Evolutionary conservation across 2,888 invertebrate species (phyloP).

Genomic region (Dexiosoma caninum): DNA sequence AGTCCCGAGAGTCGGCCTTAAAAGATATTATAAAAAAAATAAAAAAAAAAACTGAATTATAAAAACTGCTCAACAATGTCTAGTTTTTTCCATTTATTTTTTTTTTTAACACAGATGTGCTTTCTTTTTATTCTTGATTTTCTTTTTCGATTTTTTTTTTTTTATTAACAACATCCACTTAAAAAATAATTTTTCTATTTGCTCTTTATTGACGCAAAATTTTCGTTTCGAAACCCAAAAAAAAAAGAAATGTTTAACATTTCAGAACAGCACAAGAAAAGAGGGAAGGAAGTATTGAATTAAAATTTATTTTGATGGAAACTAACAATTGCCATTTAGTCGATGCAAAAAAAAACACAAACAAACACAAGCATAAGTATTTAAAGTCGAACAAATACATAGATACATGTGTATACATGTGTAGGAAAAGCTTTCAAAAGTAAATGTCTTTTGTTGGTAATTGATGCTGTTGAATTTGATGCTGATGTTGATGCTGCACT

Average conservation of each 20-base stretch:
- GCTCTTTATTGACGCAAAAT: not conserved
- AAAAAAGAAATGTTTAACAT: conserved; percentile 4
- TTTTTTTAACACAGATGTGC: conserved; percentile 51
- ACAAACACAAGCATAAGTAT: not conserved
- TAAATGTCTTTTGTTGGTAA: conserved; percentile 23
- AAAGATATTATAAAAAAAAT: not conserved
- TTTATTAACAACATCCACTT: conserved; percentile 1
- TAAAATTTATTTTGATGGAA: conserved; percentile 52
- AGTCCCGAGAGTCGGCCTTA: conserved; percentile 24
- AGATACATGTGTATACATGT: no score
- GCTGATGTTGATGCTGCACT: not conserved
- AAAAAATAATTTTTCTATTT: conserved; percentile 39
- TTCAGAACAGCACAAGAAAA: not conserved
- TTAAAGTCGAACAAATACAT: not conserved
- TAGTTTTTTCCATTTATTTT: conserved; percentile 40
- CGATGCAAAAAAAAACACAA: no score
- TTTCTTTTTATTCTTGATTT: not conserved
- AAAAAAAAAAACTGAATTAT: not conserved
- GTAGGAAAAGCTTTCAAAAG: conserved; percentile 26
- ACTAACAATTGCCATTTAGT: conserved; percentile 51
- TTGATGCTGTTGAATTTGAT: conserved; percentile 17
- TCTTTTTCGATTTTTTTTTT: not conserved
- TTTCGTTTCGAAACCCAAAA: not conserved
- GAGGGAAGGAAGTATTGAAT: conserved; percentile 46
- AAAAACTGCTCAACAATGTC: conserved; percentile 29